These are phyloP conservation scores for Achroia grisella DNA, from an alignment of 1,140 invertebrate species.

Conservation along the genomic window DNA sequence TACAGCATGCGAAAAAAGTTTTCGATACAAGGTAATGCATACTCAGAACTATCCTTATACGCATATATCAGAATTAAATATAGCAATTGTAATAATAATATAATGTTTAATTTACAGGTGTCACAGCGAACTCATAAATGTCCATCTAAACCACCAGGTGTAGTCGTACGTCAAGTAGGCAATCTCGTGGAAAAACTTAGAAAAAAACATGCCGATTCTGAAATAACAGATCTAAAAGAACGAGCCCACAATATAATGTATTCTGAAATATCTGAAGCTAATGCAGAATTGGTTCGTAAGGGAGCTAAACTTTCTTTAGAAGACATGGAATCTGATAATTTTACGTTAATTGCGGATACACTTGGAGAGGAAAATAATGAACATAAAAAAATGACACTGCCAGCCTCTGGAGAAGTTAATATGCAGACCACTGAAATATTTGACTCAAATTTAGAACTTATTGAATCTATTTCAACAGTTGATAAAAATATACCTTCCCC, in stretches of 20 bases:
- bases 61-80: conserved; percentile 3
- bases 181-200: conserved; percentile 70
- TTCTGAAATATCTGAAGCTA: conserved; percentile 49
- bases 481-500: conserved; percentile 67
- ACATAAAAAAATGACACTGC: not conserved
- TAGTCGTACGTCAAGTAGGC: conserved; percentile 66
- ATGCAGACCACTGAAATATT: conserved; percentile 23
- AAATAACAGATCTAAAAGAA: conserved; percentile 5
- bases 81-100: too few species aligned
- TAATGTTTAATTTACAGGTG: conserved; percentile 67
- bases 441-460: conserved; percentile 40
- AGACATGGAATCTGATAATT: conserved; percentile 63
- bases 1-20: conserved; percentile 85
- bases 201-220: conserved; percentile 33
- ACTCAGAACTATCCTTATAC: too few species aligned
- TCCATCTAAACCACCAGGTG: conserved; percentile 74
- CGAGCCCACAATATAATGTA: conserved; percentile 17
- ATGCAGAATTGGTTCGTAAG: conserved; percentile 53
- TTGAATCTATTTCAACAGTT: conserved; percentile 37
- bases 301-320: conserved; percentile 61
- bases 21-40: conserved; percentile 83
- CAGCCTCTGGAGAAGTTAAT: not conserved
- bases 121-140: conserved; percentile 89
- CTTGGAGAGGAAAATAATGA: conserved; percentile 16
- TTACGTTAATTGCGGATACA: conserved; percentile 44